phyloP scores from a whole-genome alignment of 2,888 invertebrate genomes.

The Chymomyza procnemis region DNA sequence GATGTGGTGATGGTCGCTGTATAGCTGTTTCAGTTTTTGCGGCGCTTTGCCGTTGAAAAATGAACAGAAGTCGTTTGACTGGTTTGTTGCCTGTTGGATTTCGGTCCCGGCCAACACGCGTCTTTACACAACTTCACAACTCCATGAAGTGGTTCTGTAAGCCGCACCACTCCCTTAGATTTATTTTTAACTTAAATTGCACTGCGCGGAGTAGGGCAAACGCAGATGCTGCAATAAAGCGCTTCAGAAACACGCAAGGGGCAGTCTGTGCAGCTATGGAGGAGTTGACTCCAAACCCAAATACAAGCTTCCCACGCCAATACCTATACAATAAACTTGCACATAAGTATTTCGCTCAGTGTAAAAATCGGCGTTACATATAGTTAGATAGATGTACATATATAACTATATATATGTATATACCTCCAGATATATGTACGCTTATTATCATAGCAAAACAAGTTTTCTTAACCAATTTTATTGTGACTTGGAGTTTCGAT shows the following conservation, averaged over 20 bases:
- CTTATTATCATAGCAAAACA: conserved; percentile 53
- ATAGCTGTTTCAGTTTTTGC: conserved; percentile 14
- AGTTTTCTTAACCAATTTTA: conserved; percentile 66
- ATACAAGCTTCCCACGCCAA: conserved; percentile 17
- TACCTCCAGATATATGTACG: background rate
- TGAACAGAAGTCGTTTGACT: conserved; percentile 69
- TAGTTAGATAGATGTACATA: conserved; percentile 23
- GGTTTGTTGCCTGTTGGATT: conserved; percentile 51
- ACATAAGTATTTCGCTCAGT: conserved; percentile 2
- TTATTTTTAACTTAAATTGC: background rate
- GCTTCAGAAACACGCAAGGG: background rate
- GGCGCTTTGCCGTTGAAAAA: conserved; percentile 60
- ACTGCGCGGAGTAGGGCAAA: conserved; percentile 20
- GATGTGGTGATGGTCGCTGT: background rate
- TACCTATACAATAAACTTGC: background rate
- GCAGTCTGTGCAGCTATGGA: conserved; percentile 37
- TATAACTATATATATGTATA: background rate
- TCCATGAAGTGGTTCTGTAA: conserved; percentile 22
- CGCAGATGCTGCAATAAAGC: conserved; percentile 23
- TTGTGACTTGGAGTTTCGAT: conserved; percentile 60
- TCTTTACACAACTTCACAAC: conserved; percentile 4
- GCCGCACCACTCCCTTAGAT: conserved; percentile 2
- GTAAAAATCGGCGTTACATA: conserved; percentile 12
- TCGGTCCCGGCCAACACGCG: conserved; percentile 16
- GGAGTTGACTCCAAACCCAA: conserved; percentile 20